Base-by-base conservation (phyloP, 30 jellyfish, hydroid and myxozoan species). In the Pelagia noctiluca region DNA sequence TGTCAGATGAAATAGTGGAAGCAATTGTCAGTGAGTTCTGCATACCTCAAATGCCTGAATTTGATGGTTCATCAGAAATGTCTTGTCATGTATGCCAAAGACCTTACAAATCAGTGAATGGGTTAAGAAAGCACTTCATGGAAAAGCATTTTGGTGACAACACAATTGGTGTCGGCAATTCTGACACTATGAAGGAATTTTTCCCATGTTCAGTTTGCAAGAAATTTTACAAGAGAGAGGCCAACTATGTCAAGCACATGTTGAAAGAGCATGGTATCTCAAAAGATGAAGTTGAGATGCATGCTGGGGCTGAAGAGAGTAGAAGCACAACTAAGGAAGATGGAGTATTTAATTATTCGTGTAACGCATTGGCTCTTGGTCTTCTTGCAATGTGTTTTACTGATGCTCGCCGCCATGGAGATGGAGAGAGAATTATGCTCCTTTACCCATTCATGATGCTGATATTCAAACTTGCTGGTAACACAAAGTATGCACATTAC, bases 311-410 rank as follows among this genome's bases (percentile, higher is more conserved):
- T 8, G 68, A 52, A 52, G 68, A 52, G 28, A 52, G 68, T 19
- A 52, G 28, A 67, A 67, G 63, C 62, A 34, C 11, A 34, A 67
- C 30, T 31, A 31, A 72, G 50, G 85, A 72, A 36, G 88, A 76
- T 76, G 52, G 26, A 13, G 47, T 76, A 50, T 76, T 52, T n/a
- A 76, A 76, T 52, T 50, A 76, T 52, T 76, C 88, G 2, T 50
- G 78, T 19, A 76, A 76, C 48, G 82, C 88, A 13, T 34, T 76
- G n/a, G 67, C 76, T 22, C 78, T 76, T 29, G 88, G 88, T 19
- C 69, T 50, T 22, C 78, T 76, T 8, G 82, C 63, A 29, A 36
- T 42, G 76, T 28, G 63, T 76, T 76, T 52, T 50, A 34, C 38
- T 8, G 78, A 76, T 76, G 88, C 88, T 8, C 60, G 88, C 49